Percentiles rank a stretch among this genome's conserved stretches.
These are phyloP conservation scores for Tylochromis polylepis DNA, from an alignment of 2,113 vertebrate species.

Conservation along the genomic window DNA sequence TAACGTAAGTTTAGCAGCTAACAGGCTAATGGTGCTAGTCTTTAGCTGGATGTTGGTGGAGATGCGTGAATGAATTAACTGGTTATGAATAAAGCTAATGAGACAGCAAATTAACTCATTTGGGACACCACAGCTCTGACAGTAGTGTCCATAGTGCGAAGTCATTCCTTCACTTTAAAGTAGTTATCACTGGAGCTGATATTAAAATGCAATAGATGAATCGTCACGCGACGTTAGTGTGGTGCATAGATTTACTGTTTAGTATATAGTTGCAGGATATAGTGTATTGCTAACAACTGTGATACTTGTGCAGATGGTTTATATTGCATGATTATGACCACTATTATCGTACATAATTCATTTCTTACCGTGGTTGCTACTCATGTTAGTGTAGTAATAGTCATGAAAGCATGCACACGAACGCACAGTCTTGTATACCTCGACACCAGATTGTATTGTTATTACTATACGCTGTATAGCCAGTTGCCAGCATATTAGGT, in stretches of 20 bases:
- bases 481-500: not conserved
- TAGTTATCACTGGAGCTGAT: not conserved
- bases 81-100: not conserved
- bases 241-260: not conserved
- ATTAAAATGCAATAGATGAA: not conserved
- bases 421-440: not conserved
- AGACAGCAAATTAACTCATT: not conserved
- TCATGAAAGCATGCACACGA: not conserved
- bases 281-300: not conserved
- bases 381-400: not conserved
- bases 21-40: conserved; percentile 39
- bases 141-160: too few species aligned
- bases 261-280: not conserved
- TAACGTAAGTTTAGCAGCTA: conserved; percentile 66
- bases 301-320: not conserved
- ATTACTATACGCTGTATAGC: not conserved
- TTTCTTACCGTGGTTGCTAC: not conserved
- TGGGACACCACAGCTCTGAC: not conserved
- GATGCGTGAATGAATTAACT: not conserved
- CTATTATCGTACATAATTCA: not conserved
- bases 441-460: not conserved
- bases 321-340: not conserved
- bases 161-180: not conserved
- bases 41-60: not conserved
- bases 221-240: not conserved